Percentiles rank a stretch among this genome's conserved stretches.
Conservation (phyloP, 92 coral and sea anemone species). For the Pocillopora grandis region DNA sequence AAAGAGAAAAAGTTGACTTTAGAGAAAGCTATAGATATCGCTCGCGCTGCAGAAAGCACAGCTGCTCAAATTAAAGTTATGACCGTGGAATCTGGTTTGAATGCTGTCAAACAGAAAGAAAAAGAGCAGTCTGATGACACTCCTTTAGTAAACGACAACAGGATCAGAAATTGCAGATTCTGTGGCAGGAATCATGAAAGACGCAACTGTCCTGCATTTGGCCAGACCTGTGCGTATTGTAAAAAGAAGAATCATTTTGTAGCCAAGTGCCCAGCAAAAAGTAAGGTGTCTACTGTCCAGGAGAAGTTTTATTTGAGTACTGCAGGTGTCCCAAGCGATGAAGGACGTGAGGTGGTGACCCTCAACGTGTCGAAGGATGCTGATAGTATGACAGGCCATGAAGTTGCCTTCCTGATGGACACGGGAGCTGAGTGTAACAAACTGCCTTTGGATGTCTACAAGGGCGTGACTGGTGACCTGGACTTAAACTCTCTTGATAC, state of each 20-base stretch:
- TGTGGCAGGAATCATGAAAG: no score
- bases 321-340: neutral
- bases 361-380: conserved; percentile 27
- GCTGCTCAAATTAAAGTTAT: conserved; percentile 40
- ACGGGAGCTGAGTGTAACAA: conserved; percentile 57
- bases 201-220: no score
- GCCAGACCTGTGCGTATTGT: neutral
- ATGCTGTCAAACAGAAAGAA: neutral
- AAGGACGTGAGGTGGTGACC: neutral
- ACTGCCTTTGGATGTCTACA: conserved; percentile 34
- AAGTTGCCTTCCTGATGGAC: conserved; percentile 47
- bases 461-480: neutral
- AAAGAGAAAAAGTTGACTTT: conserved; percentile 44
- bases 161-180: neutral
- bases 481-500: neutral
- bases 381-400: conserved; percentile 1
- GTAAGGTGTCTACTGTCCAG: conserved; percentile 3
- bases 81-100: neutral
- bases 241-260: neutral
- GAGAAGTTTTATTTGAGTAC: neutral
- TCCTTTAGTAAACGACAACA: neutral
- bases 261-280: conserved; percentile 28
- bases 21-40: conserved; percentile 45
- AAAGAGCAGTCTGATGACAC: neutral
- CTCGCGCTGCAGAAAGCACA: conserved; percentile 45